Evolutionary conservation across 2,888 invertebrate genomes (phyloP), one percentile per base, ranked within the genome.

Genomic region (Pseudanteris insignis): DNA sequence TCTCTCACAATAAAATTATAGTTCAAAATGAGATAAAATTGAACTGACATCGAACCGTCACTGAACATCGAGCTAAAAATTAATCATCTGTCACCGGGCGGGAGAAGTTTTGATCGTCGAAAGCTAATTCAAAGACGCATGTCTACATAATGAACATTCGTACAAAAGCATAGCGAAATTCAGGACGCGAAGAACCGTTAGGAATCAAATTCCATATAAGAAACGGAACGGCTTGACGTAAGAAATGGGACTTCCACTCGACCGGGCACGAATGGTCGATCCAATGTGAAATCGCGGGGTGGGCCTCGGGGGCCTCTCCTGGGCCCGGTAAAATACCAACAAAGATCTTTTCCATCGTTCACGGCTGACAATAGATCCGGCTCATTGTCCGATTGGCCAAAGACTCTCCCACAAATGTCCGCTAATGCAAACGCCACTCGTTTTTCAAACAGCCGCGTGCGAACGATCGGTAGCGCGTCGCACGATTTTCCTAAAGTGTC

Each of bases 211-310:
- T 60, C 47, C 60, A 43, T 2, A 12, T 15, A 25, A 48, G 36
- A 15, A 44, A 25, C 15, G 29, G 12, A 34, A 40, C 9, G 12
- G 28, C 9, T 34, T 10, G 36, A 25, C 10, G 36, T 10, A 40
- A 40, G 46, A 15, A 72, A 72, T 69, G 73, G 72, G 75, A 75
- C 76, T 78, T 78, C 73, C 75, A 75, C 70, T 71, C 63, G 69
- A 71, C 64, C 70, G 76, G 68, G 54, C 63, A 64, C 71, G 70
- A 78, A 77, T 77, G 69, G 71, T 63, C 68, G 64, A 67, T 68
- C 32, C 26, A 15, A 32, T 18, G 43, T 9, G 36, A 38, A 66
- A 69, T 70, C 64, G 66, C 63, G 58, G 66, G 67, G 68, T 59
- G n/a, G n/a, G n/a, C n/a, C n/a, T n/a, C n/a, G n/a, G n/a, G 66